These are phyloP conservation scores for Diploscapter pachys DNA, from an alignment of 1,140 invertebrate species.

Conservation along the genomic window DNA sequence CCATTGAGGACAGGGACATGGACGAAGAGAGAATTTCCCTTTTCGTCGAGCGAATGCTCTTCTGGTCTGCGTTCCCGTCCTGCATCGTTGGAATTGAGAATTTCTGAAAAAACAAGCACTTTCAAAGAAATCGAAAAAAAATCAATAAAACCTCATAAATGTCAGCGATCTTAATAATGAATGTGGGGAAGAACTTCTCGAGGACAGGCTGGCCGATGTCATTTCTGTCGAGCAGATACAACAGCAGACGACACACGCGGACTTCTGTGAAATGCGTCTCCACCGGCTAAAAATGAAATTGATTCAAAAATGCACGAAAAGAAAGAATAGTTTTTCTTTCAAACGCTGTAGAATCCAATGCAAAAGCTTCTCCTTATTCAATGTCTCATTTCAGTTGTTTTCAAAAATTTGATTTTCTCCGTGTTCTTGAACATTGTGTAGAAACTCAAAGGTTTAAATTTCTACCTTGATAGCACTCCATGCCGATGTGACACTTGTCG, in stretches of 20 bases:
- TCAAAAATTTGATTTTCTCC: no score
- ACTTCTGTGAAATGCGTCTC: constrained; percentile 54
- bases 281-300: constrained; percentile 19
- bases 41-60: no score
- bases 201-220: constrained; percentile 64
- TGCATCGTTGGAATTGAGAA: no score
- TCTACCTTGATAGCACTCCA: constrained; percentile 18
- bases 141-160: constrained; percentile 7
- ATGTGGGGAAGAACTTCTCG: constrained; percentile 16
- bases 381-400: not conserved
- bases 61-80: no score
- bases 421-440: no score
- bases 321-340: no score
- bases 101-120: not conserved
- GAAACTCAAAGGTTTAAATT: not conserved
- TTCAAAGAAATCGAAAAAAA: not conserved
- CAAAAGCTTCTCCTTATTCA: not conserved
- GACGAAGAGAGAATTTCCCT: no score
- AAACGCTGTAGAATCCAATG: no score
- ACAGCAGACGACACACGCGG: constrained; percentile 75
- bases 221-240: constrained; percentile 81
- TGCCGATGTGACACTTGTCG: not conserved
- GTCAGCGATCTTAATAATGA: constrained; percentile 22
- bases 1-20: no score
- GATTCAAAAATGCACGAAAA: constrained; percentile 11